Evolutionary conservation across 2,113 vertebrate species (phyloP).

Genomic region (Scomber japonicus): DNA sequence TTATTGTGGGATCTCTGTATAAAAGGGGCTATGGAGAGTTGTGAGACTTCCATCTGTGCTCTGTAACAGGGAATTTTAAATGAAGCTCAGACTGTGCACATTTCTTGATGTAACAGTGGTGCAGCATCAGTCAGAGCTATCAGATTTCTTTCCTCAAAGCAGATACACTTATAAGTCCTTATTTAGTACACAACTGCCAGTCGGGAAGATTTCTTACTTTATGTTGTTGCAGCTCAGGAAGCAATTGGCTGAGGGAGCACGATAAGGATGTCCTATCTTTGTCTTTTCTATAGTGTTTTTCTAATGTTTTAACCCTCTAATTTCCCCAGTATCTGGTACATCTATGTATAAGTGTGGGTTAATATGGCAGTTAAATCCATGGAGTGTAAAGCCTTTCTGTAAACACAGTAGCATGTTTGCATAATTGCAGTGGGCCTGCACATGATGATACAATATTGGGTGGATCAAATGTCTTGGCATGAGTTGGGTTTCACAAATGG

Average conservation of each 20-base stretch:
- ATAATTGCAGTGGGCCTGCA: slow-evolving; percentile 27
- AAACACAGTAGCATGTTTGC: slow-evolving; percentile 23
- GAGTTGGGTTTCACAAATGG: slow-evolving; percentile 19
- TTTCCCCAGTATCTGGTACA: not conserved
- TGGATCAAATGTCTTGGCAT: slow-evolving; percentile 56
- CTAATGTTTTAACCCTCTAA: slow-evolving; percentile 1
- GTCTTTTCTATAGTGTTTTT: not conserved
- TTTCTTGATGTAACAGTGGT: slow-evolving; percentile 11
- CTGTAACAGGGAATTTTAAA: slow-evolving; percentile 39
- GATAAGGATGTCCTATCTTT: slow-evolving; percentile 17
- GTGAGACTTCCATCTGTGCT: not conserved
- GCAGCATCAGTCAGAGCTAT: slow-evolving; percentile 26
- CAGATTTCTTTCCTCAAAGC: slow-evolving; percentile 31
- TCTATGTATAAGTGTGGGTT: not conserved
- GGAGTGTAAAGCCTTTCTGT: slow-evolving; percentile 22
- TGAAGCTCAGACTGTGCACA: slow-evolving; percentile 17
- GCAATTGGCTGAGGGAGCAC: slow-evolving; percentile 22
- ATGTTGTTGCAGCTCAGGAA: slow-evolving; percentile 18
- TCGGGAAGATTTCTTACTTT: slow-evolving; percentile 28
- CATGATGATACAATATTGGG: slow-evolving; percentile 44
- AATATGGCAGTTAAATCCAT: slow-evolving; percentile 5
- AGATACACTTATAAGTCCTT: slow-evolving; percentile 35
- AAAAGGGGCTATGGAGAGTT: not conserved
- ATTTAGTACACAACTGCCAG: slow-evolving; percentile 42
- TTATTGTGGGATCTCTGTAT: too few relatives aligned